Percentiles rank a stretch among this genome's conserved stretches.
Evolutionary conservation across 2,888 invertebrate species (phyloP).

Genomic region (Uloborus plumipes): DNA sequence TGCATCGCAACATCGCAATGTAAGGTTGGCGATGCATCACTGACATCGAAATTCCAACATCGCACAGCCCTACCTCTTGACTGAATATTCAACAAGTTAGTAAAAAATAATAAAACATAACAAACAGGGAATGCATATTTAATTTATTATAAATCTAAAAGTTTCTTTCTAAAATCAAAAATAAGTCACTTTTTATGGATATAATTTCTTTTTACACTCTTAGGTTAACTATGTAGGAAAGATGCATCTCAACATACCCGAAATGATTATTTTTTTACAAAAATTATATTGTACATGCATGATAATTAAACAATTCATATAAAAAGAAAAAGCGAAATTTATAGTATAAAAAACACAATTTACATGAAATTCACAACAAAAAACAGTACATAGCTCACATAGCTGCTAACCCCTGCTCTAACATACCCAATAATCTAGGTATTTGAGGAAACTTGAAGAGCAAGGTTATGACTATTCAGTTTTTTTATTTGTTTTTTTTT

Average conservation of each 20-base stretch:
- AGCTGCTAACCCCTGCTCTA: conserved; percentile 28
- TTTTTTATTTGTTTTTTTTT: neutral
- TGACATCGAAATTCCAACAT: too few relatives aligned
- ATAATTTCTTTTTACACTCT: conserved; percentile 3
- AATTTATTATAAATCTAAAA: conserved; percentile 42
- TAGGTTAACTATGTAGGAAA: neutral
- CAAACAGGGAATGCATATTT: conserved; percentile 20
- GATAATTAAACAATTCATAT: conserved; percentile 16
- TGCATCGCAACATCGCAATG: too few relatives aligned
- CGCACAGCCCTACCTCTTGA: too few relatives aligned
- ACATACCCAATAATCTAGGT: neutral
- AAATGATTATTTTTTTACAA: neutral
- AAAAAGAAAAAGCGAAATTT: conserved; percentile 39
- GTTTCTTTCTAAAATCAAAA: conserved; percentile 41
- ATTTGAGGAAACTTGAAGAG: conserved; percentile 14
- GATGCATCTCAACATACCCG: neutral
- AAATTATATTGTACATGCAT: conserved; percentile 5
- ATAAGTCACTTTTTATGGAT: conserved; percentile 34
- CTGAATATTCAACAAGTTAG: neutral
- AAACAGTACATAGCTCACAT: conserved; percentile 4
- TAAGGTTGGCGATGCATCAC: too few relatives aligned
- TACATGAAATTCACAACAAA: conserved; percentile 24
- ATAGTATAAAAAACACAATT: conserved; percentile 46
- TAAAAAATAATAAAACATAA: conserved; percentile 15
- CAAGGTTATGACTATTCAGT: neutral